These are phyloP conservation scores for Cuculus canorus DNA, from an alignment of 2,797 vertebrate genomes.

Conservation along the genomic window DNA sequence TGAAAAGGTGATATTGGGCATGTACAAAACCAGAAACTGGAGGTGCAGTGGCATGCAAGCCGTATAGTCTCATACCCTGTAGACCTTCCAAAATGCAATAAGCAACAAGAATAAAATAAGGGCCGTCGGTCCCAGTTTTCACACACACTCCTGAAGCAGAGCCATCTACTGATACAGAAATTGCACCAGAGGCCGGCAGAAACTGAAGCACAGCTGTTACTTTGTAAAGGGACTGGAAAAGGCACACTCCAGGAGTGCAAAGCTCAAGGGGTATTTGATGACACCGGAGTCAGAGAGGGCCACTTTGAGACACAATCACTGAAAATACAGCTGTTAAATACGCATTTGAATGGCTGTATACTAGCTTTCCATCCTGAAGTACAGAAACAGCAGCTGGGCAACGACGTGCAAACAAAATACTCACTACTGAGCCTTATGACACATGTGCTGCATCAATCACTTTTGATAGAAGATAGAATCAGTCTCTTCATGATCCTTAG, in stretches of 20 bases:
- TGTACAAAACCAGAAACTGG: neutral
- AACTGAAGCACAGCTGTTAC: neutral
- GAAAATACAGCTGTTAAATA: neutral
- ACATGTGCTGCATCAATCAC: neutral
- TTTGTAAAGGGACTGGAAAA: neutral
- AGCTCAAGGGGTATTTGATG: neutral
- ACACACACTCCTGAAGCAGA: neutral
- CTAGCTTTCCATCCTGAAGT: neutral
- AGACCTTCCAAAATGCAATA: slow-evolving; percentile 1
- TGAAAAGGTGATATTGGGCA: neutral
- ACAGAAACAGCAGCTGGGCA: neutral
- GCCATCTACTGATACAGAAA: neutral
- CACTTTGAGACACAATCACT: neutral
- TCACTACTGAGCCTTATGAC: neutral
- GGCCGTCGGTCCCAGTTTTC: neutral
- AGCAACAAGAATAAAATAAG: slow-evolving; percentile 17
- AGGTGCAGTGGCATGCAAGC: neutral
- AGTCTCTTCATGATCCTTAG: neutral
- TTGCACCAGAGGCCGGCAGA: neutral
- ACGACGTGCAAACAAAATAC: neutral
- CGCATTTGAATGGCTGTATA: neutral
- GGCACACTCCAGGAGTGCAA: neutral
- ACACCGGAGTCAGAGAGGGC: neutral
- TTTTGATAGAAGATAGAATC: neutral
- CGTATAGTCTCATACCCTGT: neutral